Evolutionary conservation across 1,140 invertebrate species (phyloP).

Genomic region (Parasteatoda tepidariorum): DNA sequence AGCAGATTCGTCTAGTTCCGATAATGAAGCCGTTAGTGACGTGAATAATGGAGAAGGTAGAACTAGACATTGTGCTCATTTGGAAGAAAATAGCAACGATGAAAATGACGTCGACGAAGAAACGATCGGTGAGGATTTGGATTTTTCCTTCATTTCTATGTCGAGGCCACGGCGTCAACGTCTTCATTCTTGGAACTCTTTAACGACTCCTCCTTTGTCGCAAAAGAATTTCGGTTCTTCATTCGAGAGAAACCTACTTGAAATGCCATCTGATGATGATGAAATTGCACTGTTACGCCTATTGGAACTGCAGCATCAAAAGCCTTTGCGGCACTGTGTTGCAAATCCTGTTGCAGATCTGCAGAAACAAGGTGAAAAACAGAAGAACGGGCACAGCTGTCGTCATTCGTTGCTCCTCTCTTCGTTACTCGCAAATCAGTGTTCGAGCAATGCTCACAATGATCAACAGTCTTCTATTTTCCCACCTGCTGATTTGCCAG

Average conservation of each 20-base stretch:
- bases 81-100: slow-evolving; percentile 75
- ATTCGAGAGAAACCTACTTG: neutral
- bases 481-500: slow-evolving; percentile 30
- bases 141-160: slow-evolving; percentile 73
- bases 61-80: slow-evolving; percentile 63
- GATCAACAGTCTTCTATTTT: slow-evolving; percentile 25
- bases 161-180: slow-evolving; percentile 45
- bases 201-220: slow-evolving; percentile 32
- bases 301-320: slow-evolving; percentile 71
- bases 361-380: slow-evolving; percentile 24
- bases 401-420: slow-evolving; percentile 55
- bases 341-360: slow-evolving; percentile 7
- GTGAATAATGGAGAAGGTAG: slow-evolving; percentile 72
- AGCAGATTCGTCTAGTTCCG: slow-evolving; percentile 59
- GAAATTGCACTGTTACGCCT: slow-evolving; percentile 72
- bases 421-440: slow-evolving; percentile 45
- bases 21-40: slow-evolving; percentile 50
- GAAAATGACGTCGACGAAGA: slow-evolving; percentile 86
- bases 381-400: slow-evolving; percentile 44
- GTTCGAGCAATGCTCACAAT: slow-evolving; percentile 12
- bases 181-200: slow-evolving; percentile 45
- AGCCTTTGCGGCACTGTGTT: slow-evolving; percentile 19
- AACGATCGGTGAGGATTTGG: slow-evolving; percentile 82
- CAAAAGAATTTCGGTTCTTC: slow-evolving; percentile 7
- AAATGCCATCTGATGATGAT: slow-evolving; percentile 67